phyloP scores from a whole-genome alignment of 2,113 vertebrate species.

The Cryptotis parvus region DNA sequence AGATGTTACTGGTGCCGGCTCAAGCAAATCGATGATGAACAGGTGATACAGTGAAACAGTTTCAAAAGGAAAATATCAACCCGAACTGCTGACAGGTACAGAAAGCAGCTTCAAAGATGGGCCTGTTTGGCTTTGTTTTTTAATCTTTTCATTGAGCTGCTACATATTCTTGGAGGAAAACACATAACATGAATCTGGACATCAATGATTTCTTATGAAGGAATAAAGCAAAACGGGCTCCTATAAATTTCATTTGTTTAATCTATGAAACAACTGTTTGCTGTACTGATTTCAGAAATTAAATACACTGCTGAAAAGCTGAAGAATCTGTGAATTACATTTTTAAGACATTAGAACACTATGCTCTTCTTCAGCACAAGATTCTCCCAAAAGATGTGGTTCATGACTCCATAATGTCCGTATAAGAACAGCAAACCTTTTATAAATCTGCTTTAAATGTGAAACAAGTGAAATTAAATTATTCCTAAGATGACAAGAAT shows the following conservation, averaged over 20 bases:
- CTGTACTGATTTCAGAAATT: background rate
- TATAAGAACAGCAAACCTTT: background rate
- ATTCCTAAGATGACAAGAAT: background rate
- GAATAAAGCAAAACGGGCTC: background rate
- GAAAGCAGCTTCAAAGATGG: background rate
- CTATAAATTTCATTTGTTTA: background rate
- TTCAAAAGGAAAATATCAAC: conserved; percentile 39
- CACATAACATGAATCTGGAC: background rate
- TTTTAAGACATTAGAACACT: background rate
- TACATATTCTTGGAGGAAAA: background rate
- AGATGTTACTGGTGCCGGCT: no score
- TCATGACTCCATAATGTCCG: background rate
- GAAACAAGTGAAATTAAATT: conserved; percentile 4
- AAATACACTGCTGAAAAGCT: background rate
- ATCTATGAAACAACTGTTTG: background rate
- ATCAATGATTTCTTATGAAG: background rate
- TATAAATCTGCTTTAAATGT: background rate
- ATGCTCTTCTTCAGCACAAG: background rate
- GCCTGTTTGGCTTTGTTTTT: background rate
- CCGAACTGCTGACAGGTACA: conserved; percentile 5
- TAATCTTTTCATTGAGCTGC: background rate
- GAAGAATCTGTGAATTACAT: background rate
- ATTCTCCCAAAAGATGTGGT: background rate
- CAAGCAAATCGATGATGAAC: no score
- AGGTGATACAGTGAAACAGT: no score